These are phyloP conservation scores for Sander vitreus DNA, from an alignment of 2,113 vertebrate genomes.

Conservation along the genomic window DNA sequence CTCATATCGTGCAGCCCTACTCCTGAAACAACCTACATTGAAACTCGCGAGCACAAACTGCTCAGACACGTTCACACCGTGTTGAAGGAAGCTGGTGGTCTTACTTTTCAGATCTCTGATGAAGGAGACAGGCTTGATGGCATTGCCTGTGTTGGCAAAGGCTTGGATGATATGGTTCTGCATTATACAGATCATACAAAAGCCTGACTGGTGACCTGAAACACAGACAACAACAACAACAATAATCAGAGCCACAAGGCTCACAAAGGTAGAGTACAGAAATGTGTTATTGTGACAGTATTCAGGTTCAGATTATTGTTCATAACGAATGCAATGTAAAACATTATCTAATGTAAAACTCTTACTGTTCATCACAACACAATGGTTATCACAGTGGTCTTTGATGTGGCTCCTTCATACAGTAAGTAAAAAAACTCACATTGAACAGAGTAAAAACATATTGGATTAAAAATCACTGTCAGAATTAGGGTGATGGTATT, in stretches of 20 bases:
- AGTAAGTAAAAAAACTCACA: not conserved
- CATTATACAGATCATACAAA: slow-evolving; percentile 98
- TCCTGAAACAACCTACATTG: slow-evolving; percentile 1
- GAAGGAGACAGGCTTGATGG: slow-evolving; percentile 94
- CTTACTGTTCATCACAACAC: too few relatives aligned
- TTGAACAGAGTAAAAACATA: not conserved
- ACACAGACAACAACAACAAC: slow-evolving; percentile 5
- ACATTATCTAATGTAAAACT: not conserved
- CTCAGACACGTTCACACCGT: not conserved
- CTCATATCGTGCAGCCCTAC: not conserved
- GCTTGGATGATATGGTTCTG: slow-evolving; percentile 95
- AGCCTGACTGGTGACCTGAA: slow-evolving; percentile 92
- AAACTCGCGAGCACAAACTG: not conserved
- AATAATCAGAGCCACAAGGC: not conserved
- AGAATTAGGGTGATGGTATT: not conserved
- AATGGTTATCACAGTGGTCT: not conserved
- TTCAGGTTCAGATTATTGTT: not conserved
- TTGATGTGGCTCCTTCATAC: not conserved
- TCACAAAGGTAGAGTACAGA: not conserved
- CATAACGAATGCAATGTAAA: not conserved
- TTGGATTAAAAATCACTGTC: not conserved
- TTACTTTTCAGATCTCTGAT: slow-evolving; percentile 96
- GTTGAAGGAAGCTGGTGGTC: slow-evolving; percentile 46
- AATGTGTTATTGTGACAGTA: not conserved
- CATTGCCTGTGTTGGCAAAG: slow-evolving; percentile 94